Conservation (phyloP, 37 sponge, comb jelly and placozoan species). For the Geodia barretti region DNA sequence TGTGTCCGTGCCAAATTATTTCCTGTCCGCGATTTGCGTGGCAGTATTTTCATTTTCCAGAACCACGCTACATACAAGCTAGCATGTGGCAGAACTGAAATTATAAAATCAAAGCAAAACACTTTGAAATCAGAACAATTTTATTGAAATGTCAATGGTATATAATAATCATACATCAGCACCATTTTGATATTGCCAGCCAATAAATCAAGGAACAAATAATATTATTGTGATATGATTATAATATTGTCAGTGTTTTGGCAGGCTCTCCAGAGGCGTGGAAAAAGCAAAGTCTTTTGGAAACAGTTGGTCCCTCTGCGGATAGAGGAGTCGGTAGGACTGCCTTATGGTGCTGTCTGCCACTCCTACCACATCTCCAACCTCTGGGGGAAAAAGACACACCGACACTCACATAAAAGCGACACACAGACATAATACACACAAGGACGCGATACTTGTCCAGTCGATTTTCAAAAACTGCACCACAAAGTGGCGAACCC, state of each 20-base stretch:
- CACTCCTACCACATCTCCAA: conserved; percentile 97
- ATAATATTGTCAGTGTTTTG: conserved; percentile 64
- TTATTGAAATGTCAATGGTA: too few relatives aligned
- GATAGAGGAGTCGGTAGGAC: conserved; percentile 85
- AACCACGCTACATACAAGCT: too few relatives aligned
- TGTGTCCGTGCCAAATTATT: background rate
- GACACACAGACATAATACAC: too few relatives aligned
- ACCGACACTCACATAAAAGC: background rate
- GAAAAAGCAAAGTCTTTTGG: conserved; percentile 82
- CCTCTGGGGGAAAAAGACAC: conserved; percentile 53
- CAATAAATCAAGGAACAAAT: too few relatives aligned
- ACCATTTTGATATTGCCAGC: too few relatives aligned
- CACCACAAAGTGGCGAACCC: too few relatives aligned
- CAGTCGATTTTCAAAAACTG: background rate
- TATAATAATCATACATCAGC: too few relatives aligned
- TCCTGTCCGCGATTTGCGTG: background rate
- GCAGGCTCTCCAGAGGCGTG: conserved; percentile 76
- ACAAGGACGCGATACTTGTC: background rate
- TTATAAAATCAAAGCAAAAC: too few relatives aligned
- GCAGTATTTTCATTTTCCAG: too few relatives aligned
- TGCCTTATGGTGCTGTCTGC: conserved; percentile 97
- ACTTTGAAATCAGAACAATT: too few relatives aligned
- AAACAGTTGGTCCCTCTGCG: conserved; percentile 80
- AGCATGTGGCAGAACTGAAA: too few relatives aligned
- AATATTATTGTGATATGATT: too few relatives aligned